Conservation (phyloP, 2,888 invertebrate genomes). For the Synergus gifuensis region DNA sequence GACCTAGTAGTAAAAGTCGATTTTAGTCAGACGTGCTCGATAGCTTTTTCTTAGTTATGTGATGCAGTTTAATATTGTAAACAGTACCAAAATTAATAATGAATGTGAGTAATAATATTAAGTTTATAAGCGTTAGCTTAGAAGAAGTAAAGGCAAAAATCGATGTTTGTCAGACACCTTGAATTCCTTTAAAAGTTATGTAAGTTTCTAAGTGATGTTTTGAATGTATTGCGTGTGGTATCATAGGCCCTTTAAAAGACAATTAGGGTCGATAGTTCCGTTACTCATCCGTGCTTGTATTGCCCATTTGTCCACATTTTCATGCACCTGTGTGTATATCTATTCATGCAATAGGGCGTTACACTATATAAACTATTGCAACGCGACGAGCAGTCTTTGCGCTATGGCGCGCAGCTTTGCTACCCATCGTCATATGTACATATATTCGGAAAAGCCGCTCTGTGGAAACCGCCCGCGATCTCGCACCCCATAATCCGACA, state of each 20-base stretch:
- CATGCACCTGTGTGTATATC: not conserved
- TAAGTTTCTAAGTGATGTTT: no score
- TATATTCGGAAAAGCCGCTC: not conserved
- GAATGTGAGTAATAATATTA: no score
- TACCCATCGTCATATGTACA: not conserved
- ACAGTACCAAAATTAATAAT: no score
- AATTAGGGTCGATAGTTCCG: not conserved
- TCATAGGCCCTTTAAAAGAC: not conserved
- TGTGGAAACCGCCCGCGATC: constrained; percentile 16
- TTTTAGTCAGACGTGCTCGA: no score
- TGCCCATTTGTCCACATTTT: not conserved
- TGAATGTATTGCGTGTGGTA: no score
- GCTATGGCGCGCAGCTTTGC: not conserved
- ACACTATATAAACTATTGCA: not conserved
- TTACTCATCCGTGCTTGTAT: not conserved
- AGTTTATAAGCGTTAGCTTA: no score
- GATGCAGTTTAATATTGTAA: no score
- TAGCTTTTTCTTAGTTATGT: no score
- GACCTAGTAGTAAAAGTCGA: no score
- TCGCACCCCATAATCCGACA: constrained; percentile 27
- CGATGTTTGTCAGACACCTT: no score
- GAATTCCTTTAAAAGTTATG: no score
- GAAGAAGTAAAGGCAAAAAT: no score
- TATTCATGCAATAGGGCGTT: not conserved
- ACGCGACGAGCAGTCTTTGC: not conserved